These are phyloP conservation scores for Callyntrura sp. DNA, from an alignment of 2,888 invertebrate genomes.

Conservation along the genomic window DNA sequence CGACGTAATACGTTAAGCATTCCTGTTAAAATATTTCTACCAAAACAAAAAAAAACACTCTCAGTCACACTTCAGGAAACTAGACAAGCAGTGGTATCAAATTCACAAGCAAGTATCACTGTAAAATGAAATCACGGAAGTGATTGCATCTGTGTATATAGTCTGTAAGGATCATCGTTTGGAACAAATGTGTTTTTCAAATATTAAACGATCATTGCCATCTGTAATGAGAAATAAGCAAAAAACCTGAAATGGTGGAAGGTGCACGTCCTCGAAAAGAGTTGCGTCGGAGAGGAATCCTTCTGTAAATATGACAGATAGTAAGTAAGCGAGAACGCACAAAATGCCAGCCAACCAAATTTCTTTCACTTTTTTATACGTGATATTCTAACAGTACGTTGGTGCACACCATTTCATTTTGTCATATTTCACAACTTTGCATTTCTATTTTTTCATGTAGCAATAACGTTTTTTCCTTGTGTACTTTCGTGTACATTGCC, in stretches of 20 bases:
- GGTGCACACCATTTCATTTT: conserved; percentile 31
- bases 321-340: conserved; percentile 33
- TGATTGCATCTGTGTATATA: neutral
- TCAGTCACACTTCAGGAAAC: conserved; percentile 25
- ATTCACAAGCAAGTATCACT: neutral
- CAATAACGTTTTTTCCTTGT: conserved; percentile 7
- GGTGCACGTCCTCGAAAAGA: no score
- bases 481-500: neutral
- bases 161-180: conserved; percentile 38
- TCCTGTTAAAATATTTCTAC: neutral
- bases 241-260: conserved; percentile 1
- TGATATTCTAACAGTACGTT: no score
- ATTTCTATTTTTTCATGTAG: no score
- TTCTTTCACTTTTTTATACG: neutral
- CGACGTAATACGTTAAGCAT: no score
- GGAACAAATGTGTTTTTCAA: conserved; percentile 34
- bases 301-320: conserved; percentile 58
- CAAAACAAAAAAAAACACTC: neutral
- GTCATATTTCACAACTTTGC: conserved; percentile 32
- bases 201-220: neutral
- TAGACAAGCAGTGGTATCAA: no score
- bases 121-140: conserved; percentile 32
- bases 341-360: neutral
- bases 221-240: conserved; percentile 48
- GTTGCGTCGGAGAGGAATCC: no score